These are phyloP conservation scores for Orcinus orca DNA, from an alignment of 2,113 vertebrate genomes.

Conservation along the genomic window DNA sequence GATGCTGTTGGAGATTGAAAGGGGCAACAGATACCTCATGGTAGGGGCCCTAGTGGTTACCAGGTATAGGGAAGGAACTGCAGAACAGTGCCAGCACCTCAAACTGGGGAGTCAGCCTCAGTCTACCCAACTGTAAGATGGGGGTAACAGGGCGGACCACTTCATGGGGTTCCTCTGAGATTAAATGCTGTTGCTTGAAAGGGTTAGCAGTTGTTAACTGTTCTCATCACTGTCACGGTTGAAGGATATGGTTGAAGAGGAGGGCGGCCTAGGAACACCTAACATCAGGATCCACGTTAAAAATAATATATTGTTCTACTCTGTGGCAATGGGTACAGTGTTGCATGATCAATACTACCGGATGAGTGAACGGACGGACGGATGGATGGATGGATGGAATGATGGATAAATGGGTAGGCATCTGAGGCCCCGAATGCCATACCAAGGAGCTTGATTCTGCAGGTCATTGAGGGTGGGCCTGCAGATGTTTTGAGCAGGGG, in stretches of 20 bases:
- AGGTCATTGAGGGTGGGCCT: not conserved
- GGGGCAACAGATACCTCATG: fast-evolving
- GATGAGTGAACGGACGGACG: not conserved
- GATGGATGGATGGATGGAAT: not conserved
- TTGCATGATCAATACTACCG: not conserved
- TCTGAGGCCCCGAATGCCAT: not conserved
- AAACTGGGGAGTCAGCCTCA: not conserved
- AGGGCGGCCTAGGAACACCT: not conserved
- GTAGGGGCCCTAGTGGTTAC: not conserved
- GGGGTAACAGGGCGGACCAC: not conserved
- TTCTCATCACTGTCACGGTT: not conserved
- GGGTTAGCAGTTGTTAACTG: not conserved
- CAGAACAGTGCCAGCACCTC: not conserved
- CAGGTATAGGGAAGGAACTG: not conserved
- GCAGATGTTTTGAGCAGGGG: not conserved
- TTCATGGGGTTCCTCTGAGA: not conserved
- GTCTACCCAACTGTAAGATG: not conserved
- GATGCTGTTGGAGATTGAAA: not conserved
- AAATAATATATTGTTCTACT: not conserved
- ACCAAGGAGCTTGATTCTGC: not conserved
- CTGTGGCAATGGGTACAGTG: not conserved
- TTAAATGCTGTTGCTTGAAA: not conserved
- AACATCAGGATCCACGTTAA: not conserved
- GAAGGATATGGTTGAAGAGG: not conserved
- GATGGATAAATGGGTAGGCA: not conserved